Percentiles rank a stretch among this genome's conserved stretches.
Evolutionary conservation across 23 tunicate genomes (phyloP).

Genomic region (Trididemnum miniatum): DNA sequence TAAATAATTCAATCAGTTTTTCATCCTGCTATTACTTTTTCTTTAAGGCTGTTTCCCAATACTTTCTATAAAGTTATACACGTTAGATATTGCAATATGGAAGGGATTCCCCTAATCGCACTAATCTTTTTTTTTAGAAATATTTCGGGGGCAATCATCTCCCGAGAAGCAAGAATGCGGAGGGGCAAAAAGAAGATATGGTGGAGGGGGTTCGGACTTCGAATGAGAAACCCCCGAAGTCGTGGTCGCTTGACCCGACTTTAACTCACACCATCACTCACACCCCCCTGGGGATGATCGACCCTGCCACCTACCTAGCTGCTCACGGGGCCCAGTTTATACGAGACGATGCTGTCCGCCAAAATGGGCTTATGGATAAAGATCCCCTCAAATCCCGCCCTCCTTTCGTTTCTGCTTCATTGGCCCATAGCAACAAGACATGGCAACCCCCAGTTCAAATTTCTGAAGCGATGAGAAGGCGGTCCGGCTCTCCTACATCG

Average conservation of each 20-base stretch:
- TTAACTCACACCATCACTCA: constrained; percentile 1
- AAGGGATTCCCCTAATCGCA: too few species aligned
- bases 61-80: too few species aligned
- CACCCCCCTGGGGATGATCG: constrained; percentile 49
- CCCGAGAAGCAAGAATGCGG: neutral
- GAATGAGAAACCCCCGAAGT: neutral
- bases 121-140: constrained; percentile 4
- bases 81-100: too few species aligned
- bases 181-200: neutral
- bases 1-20: too few species aligned
- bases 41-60: too few species aligned
- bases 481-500: neutral
- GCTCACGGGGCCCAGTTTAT: constrained; percentile 36
- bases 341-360: constrained; percentile 15
- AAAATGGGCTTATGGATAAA: constrained; percentile 2
- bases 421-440: constrained; percentile 18
- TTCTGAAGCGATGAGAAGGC: neutral
- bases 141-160: neutral
- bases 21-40: too few species aligned
- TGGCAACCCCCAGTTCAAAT: constrained; percentile 29
- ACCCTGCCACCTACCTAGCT: constrained; percentile 58
- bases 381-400: neutral
- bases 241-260: neutral
- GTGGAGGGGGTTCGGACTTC: too few species aligned
- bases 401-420: neutral